These are phyloP conservation scores for Drosophila mercatorum DNA, from an alignment of 2,888 invertebrate genomes.

Conservation along the genomic window DNA sequence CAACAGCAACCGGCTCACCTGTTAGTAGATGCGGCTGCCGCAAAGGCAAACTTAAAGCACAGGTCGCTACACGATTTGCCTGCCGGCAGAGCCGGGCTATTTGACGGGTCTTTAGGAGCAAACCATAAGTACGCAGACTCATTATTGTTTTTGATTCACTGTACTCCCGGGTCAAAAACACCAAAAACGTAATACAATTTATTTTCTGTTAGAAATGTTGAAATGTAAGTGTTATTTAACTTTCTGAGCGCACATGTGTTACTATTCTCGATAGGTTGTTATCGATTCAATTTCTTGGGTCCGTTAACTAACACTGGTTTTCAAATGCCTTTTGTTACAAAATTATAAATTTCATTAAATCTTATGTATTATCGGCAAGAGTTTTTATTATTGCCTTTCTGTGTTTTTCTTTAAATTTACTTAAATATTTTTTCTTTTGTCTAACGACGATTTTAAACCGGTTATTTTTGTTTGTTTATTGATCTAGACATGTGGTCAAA, in stretches of 20 bases:
- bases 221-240: slow-evolving; percentile 53
- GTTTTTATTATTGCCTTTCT: not conserved
- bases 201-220: slow-evolving; percentile 13
- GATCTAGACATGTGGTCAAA: not conserved
- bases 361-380: no score
- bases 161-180: slow-evolving; percentile 3
- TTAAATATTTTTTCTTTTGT: not conserved
- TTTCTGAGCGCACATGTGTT: slow-evolving; percentile 46
- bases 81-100: slow-evolving; percentile 36
- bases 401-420: not conserved
- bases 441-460: not conserved
- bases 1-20: slow-evolving; percentile 13
- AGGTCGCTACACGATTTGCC: slow-evolving; percentile 20
- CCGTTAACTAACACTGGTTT: slow-evolving; percentile 1
- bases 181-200: slow-evolving; percentile 6
- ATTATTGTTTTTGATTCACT: slow-evolving; percentile 10
- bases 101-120: slow-evolving; percentile 35
- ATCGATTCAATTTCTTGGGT: slow-evolving; percentile 24
- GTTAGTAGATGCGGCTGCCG: not conserved
- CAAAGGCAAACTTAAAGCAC: slow-evolving; percentile 1
- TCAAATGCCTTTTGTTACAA: not conserved
- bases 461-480: no score
- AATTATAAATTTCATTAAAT: no score
- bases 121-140: slow-evolving; percentile 39
- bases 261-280: slow-evolving; percentile 18